Evolutionary conservation across 1,140 invertebrate species (phyloP).

Genomic region (Drosophila lini): DNA sequence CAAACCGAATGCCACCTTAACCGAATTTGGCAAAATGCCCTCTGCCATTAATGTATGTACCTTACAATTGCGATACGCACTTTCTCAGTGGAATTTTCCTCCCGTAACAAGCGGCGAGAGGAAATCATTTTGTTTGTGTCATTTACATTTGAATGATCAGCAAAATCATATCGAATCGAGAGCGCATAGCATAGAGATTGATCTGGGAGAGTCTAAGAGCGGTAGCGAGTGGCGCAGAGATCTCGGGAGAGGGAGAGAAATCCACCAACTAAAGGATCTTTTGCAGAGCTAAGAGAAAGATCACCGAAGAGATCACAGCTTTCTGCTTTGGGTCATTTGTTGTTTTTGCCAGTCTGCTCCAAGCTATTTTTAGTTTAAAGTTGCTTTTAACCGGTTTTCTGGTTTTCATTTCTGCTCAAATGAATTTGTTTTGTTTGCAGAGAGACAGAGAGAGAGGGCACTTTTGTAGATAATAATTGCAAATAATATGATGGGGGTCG

Average conservation of each 20-base stretch:
- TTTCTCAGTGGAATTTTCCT: slow-evolving; percentile 50
- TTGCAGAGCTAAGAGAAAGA: slow-evolving; percentile 20
- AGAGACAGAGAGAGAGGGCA: slow-evolving; percentile 3
- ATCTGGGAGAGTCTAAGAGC: slow-evolving; percentile 1
- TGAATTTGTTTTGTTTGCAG: slow-evolving; percentile 49
- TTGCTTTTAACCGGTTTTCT: slow-evolving; percentile 67
- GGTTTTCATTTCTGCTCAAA: slow-evolving; percentile 29
- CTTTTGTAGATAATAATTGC: slow-evolving; percentile 37
- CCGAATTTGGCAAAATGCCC: neutral
- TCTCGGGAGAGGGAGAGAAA: neutral
- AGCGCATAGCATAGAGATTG: slow-evolving; percentile 8
- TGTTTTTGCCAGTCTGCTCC: slow-evolving; percentile 21
- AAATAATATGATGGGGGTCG: slow-evolving; percentile 8
- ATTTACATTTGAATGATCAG: slow-evolving; percentile 36
- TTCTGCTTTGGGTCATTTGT: slow-evolving; percentile 17
- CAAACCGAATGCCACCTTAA: neutral
- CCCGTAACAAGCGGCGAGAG: slow-evolving; percentile 22
- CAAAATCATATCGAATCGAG: slow-evolving; percentile 43
- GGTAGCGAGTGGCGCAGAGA: neutral
- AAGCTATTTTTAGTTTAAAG: slow-evolving; percentile 62
- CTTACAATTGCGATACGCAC: slow-evolving; percentile 20
- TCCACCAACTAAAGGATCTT: slow-evolving; percentile 16
- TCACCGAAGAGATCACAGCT: slow-evolving; percentile 21
- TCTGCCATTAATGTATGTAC: neutral
- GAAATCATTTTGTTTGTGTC: slow-evolving; percentile 36